Evolutionary conservation across 2,113 vertebrate genomes (phyloP).

Genomic region (Channa argus): DNA sequence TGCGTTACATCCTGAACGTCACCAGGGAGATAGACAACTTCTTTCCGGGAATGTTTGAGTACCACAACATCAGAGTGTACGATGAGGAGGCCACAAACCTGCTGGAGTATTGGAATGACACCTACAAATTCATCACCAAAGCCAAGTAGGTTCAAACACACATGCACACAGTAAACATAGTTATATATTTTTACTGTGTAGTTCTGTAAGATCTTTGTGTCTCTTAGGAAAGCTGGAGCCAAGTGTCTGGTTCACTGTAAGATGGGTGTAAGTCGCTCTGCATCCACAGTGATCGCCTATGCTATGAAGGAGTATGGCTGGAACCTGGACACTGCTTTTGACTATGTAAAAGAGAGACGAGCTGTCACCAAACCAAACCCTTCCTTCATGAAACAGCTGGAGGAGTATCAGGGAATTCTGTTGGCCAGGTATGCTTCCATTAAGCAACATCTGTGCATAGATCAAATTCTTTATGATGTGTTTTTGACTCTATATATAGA

Average conservation of each 20-base stretch:
- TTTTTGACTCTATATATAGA: background rate
- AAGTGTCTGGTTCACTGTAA: conserved; percentile 99
- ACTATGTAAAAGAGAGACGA: conserved; percentile 94
- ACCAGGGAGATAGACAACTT: conserved; percentile 99
- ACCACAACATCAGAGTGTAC: conserved; percentile 97
- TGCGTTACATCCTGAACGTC: conserved; percentile 96
- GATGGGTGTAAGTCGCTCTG: conserved; percentile 98
- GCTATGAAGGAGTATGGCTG: conserved; percentile 99
- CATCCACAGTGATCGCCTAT: conserved; percentile 97
- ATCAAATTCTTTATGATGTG: background rate
- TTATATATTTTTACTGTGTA: too few relatives aligned
- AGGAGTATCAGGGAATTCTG: conserved; percentile 98
- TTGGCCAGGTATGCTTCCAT: conserved; percentile 88
- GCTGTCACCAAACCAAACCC: conserved; percentile 96
- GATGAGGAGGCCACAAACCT: conserved; percentile 98
- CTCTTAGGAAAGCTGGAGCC: conserved; percentile 91
- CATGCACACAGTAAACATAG: too few relatives aligned
- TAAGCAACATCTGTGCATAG: background rate
- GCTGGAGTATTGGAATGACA: conserved; percentile 98
- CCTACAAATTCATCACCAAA: conserved; percentile 99
- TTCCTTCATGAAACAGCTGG: conserved; percentile 97
- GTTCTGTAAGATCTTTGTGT: background rate
- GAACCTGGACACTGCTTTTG: conserved; percentile 93
- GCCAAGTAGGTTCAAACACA: conserved; percentile 87
- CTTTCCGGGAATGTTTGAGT: conserved; percentile 96